Conservation (phyloP, 2,888 invertebrate species). For the Craniophora ligustri region DNA sequence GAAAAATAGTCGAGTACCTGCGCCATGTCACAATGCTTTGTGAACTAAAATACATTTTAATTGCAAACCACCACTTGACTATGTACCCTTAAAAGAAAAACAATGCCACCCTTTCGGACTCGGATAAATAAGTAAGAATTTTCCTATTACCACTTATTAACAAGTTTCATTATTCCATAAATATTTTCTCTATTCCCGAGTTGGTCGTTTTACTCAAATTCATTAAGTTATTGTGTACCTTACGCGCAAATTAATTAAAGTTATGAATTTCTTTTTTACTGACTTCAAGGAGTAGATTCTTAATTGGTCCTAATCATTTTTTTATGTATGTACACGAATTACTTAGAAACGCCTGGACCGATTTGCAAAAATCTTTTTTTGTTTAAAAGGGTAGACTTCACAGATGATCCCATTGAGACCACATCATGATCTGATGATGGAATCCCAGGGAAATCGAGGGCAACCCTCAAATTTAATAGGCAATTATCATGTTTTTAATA, state of each 20-base stretch:
- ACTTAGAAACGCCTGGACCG: too few species aligned
- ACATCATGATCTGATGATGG: too few species aligned
- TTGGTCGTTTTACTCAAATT: constrained; percentile 27
- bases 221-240: constrained; percentile 24
- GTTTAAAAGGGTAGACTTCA: too few species aligned
- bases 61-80: constrained; percentile 7
- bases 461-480: too few species aligned
- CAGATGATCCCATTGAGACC: too few species aligned
- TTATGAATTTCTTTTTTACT: too few species aligned
- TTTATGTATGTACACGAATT: too few species aligned
- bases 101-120: constrained; percentile 4
- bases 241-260: not conserved
- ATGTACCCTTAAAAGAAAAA: constrained; percentile 10
- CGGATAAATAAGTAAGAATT: constrained; percentile 6
- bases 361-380: too few species aligned
- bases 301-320: too few species aligned
- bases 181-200: constrained; percentile 12
- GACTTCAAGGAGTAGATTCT: too few species aligned
- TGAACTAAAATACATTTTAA: constrained; percentile 18
- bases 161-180: constrained; percentile 14
- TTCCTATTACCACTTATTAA: constrained; percentile 12
- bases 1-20: constrained; percentile 32
- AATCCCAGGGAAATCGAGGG: too few species aligned
- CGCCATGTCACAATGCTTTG: constrained; percentile 32
- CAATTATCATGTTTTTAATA: too few species aligned